Conservation (phyloP, 2,888 invertebrate species). For the Theretra japonica region DNA sequence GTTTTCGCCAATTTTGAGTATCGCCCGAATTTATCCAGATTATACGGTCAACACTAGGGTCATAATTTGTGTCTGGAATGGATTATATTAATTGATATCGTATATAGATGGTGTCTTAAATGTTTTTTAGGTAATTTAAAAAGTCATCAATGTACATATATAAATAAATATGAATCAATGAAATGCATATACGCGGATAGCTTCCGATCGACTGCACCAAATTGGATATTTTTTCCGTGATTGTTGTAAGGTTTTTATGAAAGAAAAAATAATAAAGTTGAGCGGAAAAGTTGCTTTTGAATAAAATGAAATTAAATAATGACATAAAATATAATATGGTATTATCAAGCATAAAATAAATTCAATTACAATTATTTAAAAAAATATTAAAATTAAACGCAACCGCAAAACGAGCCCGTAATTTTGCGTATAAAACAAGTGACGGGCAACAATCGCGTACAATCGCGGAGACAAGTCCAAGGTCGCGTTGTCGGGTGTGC, state of each 20-base stretch:
- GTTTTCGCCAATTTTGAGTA: conserved; percentile 5
- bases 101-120: too few relatives aligned
- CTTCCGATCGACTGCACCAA: too few relatives aligned
- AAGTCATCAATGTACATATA: too few relatives aligned
- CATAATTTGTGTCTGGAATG: neutral
- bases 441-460: conserved; percentile 28
- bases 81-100: neutral
- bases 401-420: neutral
- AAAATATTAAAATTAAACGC: neutral
- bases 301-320: too few relatives aligned
- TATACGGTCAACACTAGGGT: neutral
- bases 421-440: neutral
- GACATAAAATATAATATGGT: neutral
- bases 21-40: conserved; percentile 18
- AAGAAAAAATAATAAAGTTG: too few relatives aligned
- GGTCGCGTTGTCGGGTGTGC: conserved; percentile 38
- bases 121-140: too few relatives aligned
- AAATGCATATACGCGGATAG: too few relatives aligned
- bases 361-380: neutral
- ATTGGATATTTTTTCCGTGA: too few relatives aligned
- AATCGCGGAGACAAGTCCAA: conserved; percentile 37
- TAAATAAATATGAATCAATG: too few relatives aligned
- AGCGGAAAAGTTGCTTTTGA: too few relatives aligned
- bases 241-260: too few relatives aligned
- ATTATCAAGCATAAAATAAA: neutral